Evolutionary conservation across 2,113 vertebrate genomes (phyloP), one percentile per base, ranked within the genome.

Genomic region (Canis aureus): DNA sequence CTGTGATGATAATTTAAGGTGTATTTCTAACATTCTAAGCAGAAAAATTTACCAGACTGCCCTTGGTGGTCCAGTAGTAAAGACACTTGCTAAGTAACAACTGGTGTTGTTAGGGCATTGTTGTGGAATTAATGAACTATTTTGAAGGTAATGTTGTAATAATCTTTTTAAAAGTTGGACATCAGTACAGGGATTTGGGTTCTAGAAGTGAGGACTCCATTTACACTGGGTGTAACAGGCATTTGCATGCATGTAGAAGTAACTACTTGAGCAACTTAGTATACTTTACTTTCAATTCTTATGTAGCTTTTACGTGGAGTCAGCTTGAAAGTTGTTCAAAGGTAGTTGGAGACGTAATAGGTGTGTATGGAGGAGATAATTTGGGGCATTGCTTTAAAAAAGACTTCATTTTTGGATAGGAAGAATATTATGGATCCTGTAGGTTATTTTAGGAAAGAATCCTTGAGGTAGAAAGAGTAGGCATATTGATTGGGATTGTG

Each of bases 281-380:
- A 16, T 62, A 23, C 3, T 73, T 35, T 22, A 0, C 51, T 67
- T 38, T 89, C 17, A 66, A 0, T 67, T 92, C 55, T 73, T 76
- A 13, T 0, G 6, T 60, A 89, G 19, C 20, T 92, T 85, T 94
- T 84, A 80, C 25, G 19, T 64, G 51, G 78, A 57, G 29, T 51
- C 51, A 93, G 3, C 78, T 81, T 80, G 27, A 89, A 93, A 88
- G 76, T 69, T 94, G 29, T 74, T 86, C 80, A 89, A 35, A 85
- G 74, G n/a, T 51, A 80, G 35, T 62, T 91, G 8, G 71, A 82
- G 82, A 17, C 32, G 35, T 91, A 29, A 29, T 12, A 67, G 51
- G 25, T 16, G 4, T 60, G 20, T 49, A 12, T 62, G 17, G 38
- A 84, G 74, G 49, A 89, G 29, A 49, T 89, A 62, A 32, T 92